Conservation (phyloP, 1,140 invertebrate genomes). For the Gryon sp. region DNA sequence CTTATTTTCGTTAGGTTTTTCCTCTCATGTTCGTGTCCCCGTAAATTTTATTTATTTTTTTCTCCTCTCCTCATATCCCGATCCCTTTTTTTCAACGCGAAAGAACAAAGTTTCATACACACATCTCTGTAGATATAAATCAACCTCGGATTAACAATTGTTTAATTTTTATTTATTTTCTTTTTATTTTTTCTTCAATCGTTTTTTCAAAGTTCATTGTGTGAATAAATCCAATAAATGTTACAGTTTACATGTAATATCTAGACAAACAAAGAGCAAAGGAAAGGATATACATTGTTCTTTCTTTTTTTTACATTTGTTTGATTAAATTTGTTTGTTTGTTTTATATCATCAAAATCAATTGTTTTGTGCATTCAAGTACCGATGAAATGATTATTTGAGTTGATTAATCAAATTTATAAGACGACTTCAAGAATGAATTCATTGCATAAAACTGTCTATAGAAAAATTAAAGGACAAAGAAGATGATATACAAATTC, state of each 20-base stretch:
- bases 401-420: conserved; percentile 22
- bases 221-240: too few relatives aligned
- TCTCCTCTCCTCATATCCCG: too few relatives aligned
- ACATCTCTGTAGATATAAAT: too few relatives aligned
- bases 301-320: not conserved
- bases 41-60: conserved; percentile 5
- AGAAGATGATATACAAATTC: conserved; percentile 9
- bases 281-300: not conserved
- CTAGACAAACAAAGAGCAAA: not conserved
- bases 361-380: not conserved
- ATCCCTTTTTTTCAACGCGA: not conserved
- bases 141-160: too few relatives aligned
- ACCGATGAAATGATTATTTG: not conserved
- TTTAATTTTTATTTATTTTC: too few relatives aligned
- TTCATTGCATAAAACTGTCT: too few relatives aligned
- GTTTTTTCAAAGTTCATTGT: too few relatives aligned
- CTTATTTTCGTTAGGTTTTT: conserved; percentile 4
- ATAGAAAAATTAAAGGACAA: too few relatives aligned
- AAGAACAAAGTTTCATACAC: not conserved
- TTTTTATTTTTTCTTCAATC: too few relatives aligned
- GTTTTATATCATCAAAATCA: too few relatives aligned
- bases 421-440: too few relatives aligned
- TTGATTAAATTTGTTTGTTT: conserved; percentile 1
- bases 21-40: not conserved
- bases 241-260: too few relatives aligned